A percentile compares a stretch with the other conserved stretches of the same genome.
phyloP scores from a whole-genome alignment of 2,888 invertebrate genomes.

The Leucophora obtusa region DNA sequence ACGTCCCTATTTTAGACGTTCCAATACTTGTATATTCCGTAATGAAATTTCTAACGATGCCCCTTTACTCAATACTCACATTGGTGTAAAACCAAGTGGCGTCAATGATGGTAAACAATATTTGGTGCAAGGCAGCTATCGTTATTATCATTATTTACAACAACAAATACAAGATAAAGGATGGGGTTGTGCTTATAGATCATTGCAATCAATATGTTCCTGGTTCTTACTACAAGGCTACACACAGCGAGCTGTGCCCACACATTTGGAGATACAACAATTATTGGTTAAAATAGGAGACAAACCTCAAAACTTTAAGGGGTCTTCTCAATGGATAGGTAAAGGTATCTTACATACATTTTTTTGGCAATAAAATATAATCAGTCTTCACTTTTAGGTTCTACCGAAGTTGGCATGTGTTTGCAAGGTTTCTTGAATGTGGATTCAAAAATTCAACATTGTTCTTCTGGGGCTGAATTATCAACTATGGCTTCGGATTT shows the following conservation, averaged over 20 bases:
- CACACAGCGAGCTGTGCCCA: slow-evolving; percentile 86
- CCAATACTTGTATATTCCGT: slow-evolving; percentile 83
- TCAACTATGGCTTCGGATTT: slow-evolving; percentile 88
- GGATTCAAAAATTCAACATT: slow-evolving; percentile 89
- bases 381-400: slow-evolving; percentile 79
- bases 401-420: slow-evolving; percentile 96
- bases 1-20: slow-evolving; percentile 87
- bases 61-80: slow-evolving; percentile 87
- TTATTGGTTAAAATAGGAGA: slow-evolving; percentile 96
- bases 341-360: neutral
- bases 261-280: slow-evolving; percentile 93
- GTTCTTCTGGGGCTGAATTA: slow-evolving; percentile 91
- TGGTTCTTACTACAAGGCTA: slow-evolving; percentile 97
- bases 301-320: slow-evolving; percentile 91
- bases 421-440: slow-evolving; percentile 89
- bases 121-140: slow-evolving; percentile 90
- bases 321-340: slow-evolving; percentile 96
- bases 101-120: slow-evolving; percentile 80
- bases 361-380: neutral
- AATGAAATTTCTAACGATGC: slow-evolving; percentile 77
- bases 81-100: slow-evolving; percentile 78
- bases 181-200: slow-evolving; percentile 99
- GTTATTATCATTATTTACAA: slow-evolving; percentile 98
- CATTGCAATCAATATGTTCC: slow-evolving; percentile 96
- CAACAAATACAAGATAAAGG: slow-evolving; percentile 95